These are phyloP conservation scores for Neoaliturus tenellus DNA, from an alignment of 2,888 invertebrate genomes.

Conservation along the genomic window DNA sequence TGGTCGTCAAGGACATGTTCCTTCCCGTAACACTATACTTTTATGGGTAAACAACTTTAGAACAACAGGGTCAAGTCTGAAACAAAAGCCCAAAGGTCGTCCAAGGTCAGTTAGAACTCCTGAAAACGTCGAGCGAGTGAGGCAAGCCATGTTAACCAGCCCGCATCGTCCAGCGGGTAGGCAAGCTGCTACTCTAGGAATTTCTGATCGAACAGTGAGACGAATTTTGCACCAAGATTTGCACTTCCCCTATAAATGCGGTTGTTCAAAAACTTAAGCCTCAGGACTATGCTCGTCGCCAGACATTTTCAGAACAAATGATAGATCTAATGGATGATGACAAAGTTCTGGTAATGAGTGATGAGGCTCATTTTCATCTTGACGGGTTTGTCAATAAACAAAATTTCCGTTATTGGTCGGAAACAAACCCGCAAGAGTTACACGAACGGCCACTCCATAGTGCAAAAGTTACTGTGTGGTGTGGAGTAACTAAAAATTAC, in stretches of 20 bases:
- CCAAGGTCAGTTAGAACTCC: constrained; percentile 42
- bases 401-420: not conserved
- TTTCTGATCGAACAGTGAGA: not conserved
- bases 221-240: not conserved
- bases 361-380: constrained; percentile 57
- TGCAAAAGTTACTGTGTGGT: constrained; percentile 61
- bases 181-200: constrained; percentile 26
- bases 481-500: not conserved
- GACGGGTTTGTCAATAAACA: constrained; percentile 42
- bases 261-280: not conserved
- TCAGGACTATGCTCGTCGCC: too few species aligned
- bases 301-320: too few species aligned
- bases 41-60: constrained; percentile 41
- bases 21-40: constrained; percentile 23
- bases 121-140: constrained; percentile 31
- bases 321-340: too few species aligned
- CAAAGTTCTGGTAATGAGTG: too few species aligned
- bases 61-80: constrained; percentile 8
- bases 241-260: not conserved
- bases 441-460: constrained; percentile 16
- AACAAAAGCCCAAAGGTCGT: constrained; percentile 29
- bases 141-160: constrained; percentile 25
- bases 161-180: not conserved
- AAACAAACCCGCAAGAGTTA: not conserved
- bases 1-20: not conserved